Conservation (phyloP, 2,888 invertebrate genomes). For the Scaptomyza tumidula region DNA sequence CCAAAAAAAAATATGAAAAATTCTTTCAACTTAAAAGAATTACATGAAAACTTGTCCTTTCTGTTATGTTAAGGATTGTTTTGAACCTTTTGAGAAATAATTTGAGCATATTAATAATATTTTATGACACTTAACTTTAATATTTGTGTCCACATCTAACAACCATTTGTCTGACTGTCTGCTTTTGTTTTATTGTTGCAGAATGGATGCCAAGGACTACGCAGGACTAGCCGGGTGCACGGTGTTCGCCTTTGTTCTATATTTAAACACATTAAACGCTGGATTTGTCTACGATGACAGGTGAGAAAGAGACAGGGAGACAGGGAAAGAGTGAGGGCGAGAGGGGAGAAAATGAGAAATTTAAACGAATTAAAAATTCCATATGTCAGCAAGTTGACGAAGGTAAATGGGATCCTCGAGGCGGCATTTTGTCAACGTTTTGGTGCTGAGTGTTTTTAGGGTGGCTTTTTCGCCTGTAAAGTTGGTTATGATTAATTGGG, state of each 20-base stretch:
- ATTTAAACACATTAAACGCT: constrained; percentile 94
- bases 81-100: constrained; percentile 63
- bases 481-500: constrained; percentile 75
- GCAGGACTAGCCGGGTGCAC: constrained; percentile 89
- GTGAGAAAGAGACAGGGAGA: constrained; percentile 85
- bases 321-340: background rate
- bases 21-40: constrained; percentile 6
- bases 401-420: constrained; percentile 61
- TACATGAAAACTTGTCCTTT: constrained; percentile 15
- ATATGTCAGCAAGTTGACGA: constrained; percentile 77
- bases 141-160: constrained; percentile 70
- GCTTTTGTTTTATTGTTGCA: constrained; percentile 39
- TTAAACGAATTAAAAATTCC: constrained; percentile 77
- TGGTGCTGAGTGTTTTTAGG: background rate
- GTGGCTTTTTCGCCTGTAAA: constrained; percentile 12
- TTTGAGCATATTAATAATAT: constrained; percentile 73
- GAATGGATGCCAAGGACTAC: constrained; percentile 87
- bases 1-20: background rate
- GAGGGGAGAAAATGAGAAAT: constrained; percentile 84
- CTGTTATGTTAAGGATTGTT: background rate
- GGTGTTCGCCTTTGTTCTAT: constrained; percentile 92
- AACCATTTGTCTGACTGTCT: constrained; percentile 47
- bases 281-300: constrained; percentile 98
- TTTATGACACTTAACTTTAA: constrained; percentile 77
- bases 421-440: constrained; percentile 54